Percentiles rank a stretch among this genome's conserved stretches.
phyloP scores from a whole-genome alignment of 2,113 vertebrate genomes.

The Pelodiscus sinensis region DNA sequence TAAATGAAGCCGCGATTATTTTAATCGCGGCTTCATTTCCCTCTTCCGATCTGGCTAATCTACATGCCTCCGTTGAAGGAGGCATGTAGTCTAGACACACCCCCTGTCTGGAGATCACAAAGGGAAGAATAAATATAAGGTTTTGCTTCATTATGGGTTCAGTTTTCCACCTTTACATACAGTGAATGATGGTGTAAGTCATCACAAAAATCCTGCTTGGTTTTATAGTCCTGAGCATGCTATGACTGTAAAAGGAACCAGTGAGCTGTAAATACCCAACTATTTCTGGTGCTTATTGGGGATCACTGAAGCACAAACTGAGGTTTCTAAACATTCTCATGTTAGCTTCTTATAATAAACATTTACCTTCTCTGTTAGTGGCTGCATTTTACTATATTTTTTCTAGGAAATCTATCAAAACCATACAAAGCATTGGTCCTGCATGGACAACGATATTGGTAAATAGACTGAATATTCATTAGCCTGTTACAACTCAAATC shows the following conservation, averaged over 20 bases:
- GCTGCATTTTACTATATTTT: background rate
- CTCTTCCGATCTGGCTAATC: too few species aligned
- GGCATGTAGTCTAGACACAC: too few species aligned
- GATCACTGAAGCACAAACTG: conserved; percentile 46
- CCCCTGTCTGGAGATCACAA: background rate
- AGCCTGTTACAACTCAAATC: background rate
- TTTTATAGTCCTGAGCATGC: conserved; percentile 41
- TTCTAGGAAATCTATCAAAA: background rate
- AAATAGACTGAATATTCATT: background rate
- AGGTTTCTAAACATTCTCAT: conserved; percentile 10
- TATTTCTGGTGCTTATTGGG: conserved; percentile 48
- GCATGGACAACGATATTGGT: background rate
- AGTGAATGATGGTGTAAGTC: conserved; percentile 55
- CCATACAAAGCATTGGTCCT: background rate
- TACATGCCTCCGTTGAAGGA: too few species aligned
- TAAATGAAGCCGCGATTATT: too few species aligned
- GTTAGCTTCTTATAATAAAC: background rate
- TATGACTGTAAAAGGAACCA: conserved; percentile 59
- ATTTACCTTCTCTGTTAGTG: conserved; percentile 24
- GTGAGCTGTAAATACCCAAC: conserved; percentile 32
- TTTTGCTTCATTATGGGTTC: conserved; percentile 51
- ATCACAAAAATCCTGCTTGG: conserved; percentile 55
- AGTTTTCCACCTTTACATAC: conserved; percentile 50
- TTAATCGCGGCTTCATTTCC: too few species aligned
- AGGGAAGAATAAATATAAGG: background rate